Percentiles rank a stretch among this genome's conserved stretches.
Conservation (phyloP, 2,113 vertebrate genomes). For the Zapus hudsonius region DNA sequence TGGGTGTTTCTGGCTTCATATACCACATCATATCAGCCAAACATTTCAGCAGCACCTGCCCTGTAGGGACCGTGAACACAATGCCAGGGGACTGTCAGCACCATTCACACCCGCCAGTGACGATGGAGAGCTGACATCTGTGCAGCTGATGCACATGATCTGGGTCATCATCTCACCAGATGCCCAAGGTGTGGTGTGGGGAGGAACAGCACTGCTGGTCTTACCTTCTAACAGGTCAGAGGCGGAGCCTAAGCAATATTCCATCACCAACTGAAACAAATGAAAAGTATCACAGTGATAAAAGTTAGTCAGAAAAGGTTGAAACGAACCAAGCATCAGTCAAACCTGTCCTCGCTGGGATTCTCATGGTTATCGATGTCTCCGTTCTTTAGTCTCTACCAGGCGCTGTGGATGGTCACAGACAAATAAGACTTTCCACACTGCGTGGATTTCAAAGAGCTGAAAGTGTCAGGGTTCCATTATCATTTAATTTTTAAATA, state of each 20-base stretch:
- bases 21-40: not conserved
- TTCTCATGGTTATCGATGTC: constrained; percentile 18
- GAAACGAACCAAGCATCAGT: not conserved
- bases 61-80: not conserved
- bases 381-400: constrained; percentile 23
- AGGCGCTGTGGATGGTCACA: not conserved
- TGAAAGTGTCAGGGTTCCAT: not conserved
- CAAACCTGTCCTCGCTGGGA: constrained; percentile 23
- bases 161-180: not conserved
- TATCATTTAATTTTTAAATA: not conserved
- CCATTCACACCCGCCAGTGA: not conserved
- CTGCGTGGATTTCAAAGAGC: not conserved
- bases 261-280: constrained; percentile 97
- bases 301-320: constrained; percentile 21
- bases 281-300: constrained; percentile 55
- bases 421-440: not conserved
- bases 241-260: constrained; percentile 98
- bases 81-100: not conserved
- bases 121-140: not conserved
- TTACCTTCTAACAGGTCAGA: constrained; percentile 98
- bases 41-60: not conserved
- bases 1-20: not conserved
- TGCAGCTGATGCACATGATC: not conserved
- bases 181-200: not conserved
- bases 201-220: constrained; percentile 54